Base-by-base conservation (phyloP, 2,797 vertebrate genomes). In the Coregonus ussuriensis region DNA sequence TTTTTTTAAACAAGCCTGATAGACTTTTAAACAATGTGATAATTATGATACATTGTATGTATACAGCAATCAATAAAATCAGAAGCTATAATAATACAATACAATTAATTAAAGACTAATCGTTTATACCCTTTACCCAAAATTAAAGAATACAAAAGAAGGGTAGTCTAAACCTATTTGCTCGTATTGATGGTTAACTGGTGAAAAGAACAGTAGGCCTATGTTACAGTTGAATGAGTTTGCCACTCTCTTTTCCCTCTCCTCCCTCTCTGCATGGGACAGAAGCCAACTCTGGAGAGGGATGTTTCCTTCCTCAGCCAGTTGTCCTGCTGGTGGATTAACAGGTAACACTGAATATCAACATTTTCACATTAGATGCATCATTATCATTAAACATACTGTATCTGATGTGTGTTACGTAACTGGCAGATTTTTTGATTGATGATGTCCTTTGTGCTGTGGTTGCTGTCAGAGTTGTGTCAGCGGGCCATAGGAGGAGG, bases 241-340 rank as follows among this genome's bases (percentile, higher is more conserved):
- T 47, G 11, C 41, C 9, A 47, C 7, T 41, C 15, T 37, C 15
- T 74, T 11, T 71, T 65, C 18, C 4, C 3, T 74, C 81, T 74
- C 18, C 80, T n/a, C 54, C 51, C 85, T 77, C 69, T 53, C 77
- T 71, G 75, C 6, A 1, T 71, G 70, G 51, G 13, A 56, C 56
- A 92, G 89, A 92, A 89, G 77, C 1, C 0, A 4, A 88, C 54
- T 75, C 83, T 85, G 53, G 92, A 91, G 79, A 77, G 85, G 31
- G 82, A 70, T 79, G 84, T 0, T 65, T 88, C 87, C 71, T 90
- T 92, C 52, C 77, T 89, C 75, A 92, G 79, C 79, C 84, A 86
- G 62, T 68, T 93, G 77, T 91, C 79, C 0, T 91, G 85, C 81
- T 89, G 85, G 68, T 93, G 89, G 87, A 90, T 90, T 77, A 91